Evolutionary conservation across 1,140 invertebrate species (phyloP).

Genomic region (Euwallacea similis): DNA sequence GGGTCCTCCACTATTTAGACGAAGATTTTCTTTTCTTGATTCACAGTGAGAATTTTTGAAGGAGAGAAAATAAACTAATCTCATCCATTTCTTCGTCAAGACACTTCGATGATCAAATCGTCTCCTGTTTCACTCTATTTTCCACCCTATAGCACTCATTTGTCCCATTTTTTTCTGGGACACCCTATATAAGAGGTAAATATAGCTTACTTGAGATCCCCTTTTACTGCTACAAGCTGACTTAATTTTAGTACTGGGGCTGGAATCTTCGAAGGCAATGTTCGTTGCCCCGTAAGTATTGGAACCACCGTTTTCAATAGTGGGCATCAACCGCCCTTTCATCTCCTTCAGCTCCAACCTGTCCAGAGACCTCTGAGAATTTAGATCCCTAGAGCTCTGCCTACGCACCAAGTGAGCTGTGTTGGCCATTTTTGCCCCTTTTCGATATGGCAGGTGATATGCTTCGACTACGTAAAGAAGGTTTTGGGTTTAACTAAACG

Average conservation of each 20-base stretch:
- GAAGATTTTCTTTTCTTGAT: no score
- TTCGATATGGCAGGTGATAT: not conserved
- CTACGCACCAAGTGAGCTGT: constrained; percentile 83
- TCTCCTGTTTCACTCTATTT: no score
- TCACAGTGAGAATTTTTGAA: no score
- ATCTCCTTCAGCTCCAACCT: constrained; percentile 85
- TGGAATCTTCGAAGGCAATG: constrained; percentile 80
- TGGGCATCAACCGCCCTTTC: constrained; percentile 71
- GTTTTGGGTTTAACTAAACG: no score
- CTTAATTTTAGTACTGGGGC: constrained; percentile 62
- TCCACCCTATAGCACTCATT: no score
- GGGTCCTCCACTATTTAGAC: no score
- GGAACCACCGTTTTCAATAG: constrained; percentile 68
- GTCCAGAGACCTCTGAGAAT: constrained; percentile 79
- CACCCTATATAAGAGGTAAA: no score
- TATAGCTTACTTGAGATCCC: constrained; percentile 32
- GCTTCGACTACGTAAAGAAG: no score
- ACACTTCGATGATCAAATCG: no score
- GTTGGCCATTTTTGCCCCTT: constrained; percentile 72
- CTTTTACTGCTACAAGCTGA: constrained; percentile 49
- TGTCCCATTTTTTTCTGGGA: no score
- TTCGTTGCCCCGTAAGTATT: constrained; percentile 82
- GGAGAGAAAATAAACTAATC: no score
- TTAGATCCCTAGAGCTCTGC: constrained; percentile 81
- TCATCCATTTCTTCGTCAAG: no score